Percentiles rank a stretch among this genome's conserved stretches.
Conservation (phyloP, 2,797 vertebrate species). For the Columba guinea region DNA sequence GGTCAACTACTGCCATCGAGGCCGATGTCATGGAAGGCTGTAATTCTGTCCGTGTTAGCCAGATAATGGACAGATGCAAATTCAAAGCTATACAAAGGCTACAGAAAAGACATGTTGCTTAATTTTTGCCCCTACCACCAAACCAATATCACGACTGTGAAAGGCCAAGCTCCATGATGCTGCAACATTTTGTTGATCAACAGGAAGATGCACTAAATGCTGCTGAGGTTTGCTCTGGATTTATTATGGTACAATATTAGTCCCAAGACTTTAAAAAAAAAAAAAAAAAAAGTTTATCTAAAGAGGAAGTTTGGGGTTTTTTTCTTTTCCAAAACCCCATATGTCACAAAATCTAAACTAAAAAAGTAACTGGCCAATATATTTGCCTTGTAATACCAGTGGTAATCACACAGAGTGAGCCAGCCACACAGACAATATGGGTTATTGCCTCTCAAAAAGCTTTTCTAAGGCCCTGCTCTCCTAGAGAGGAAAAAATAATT, state of each 20-base stretch:
- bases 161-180: not conserved
- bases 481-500: not conserved
- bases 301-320: not conserved
- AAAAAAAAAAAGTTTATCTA: not conserved
- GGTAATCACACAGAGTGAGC: rapidly evolving
- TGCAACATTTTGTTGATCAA: not conserved
- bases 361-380: not conserved
- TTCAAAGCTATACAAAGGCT: not conserved
- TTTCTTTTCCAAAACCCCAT: not conserved
- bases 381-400: not conserved
- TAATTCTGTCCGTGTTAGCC: not conserved
- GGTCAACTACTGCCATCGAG: not conserved
- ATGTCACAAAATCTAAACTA: not conserved
- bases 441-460: not conserved
- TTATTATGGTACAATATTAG: not conserved
- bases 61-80: not conserved
- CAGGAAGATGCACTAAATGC: not conserved
- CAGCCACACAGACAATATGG: rapidly evolving
- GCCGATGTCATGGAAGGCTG: not conserved
- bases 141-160: not conserved
- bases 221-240: not conserved
- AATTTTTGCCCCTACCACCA: not conserved
- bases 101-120: not conserved
- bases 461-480: not conserved
- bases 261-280: not conserved